Evolutionary conservation across 2,113 vertebrate genomes (phyloP), one percentile per base, ranked within the genome.

Genomic region (Dromaius novaehollandiae): DNA sequence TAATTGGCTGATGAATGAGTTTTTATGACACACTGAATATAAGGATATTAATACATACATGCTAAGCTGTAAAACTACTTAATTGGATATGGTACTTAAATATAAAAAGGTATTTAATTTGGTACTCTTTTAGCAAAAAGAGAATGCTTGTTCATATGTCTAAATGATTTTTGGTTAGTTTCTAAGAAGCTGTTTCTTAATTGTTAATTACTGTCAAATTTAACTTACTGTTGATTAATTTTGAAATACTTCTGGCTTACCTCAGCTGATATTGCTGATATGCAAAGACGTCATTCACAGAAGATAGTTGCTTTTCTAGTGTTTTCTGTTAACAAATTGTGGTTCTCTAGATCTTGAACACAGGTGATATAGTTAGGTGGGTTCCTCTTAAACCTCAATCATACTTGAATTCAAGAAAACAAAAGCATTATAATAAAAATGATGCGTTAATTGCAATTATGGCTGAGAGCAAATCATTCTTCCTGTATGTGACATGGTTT

Each of bases 241-340:
- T 17, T 46, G 6, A 25, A 36, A 30, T 40, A 32, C 10, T 48
- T 22, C 1, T 42, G 7, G 0, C 4, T 32, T 64, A n/a, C 6
- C 36, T 68, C 9, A 26, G 10, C 19, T 88, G 6, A 11, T 1
- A 0, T 71, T 71, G 36, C 40, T 21, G 38, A 12, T 60, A 13
- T 9, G 2, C 4, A 32, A 55, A 50, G 17, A 68, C 8, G 53
- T 30, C 40, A 58, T 88, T 60, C 19, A 40, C 24, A 34, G 13
- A 18, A 4, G 64, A 11, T 38, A 61, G 38, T 34, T 82, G 5
- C 4, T 32, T 68, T 76, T 73, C 5, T 58, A 9, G 24, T 48
- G 46, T 86, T 60, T 46, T 32, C 6, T 61, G 9, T 21, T 73
- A 13, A 28, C 51, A 25, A 30, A 36, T 64, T 6, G 18, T 95